phyloP scores from a whole-genome alignment of 2,797 vertebrate genomes.

The Artibeus lituratus region DNA sequence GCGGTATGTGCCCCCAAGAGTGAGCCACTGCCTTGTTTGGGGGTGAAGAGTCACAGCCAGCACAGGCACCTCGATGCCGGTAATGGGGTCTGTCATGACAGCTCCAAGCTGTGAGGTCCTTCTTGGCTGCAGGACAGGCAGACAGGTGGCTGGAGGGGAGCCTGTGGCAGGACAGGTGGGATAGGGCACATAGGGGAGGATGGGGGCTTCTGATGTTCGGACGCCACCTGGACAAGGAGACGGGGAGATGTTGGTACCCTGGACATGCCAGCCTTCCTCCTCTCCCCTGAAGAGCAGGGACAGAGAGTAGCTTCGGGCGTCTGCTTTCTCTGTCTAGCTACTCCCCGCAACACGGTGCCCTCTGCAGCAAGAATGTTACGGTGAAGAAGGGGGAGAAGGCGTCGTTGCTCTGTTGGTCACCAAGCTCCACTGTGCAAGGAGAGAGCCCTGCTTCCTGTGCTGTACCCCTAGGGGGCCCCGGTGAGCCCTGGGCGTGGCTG shows the following conservation, averaged over 20 bases:
- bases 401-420: not conserved
- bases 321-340: not conserved
- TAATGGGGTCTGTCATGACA: slow-evolving; percentile 88
- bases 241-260: not conserved
- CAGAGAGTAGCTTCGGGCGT: not conserved
- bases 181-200: slow-evolving; percentile 89
- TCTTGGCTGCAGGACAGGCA: slow-evolving; percentile 83
- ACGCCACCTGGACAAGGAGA: slow-evolving; percentile 77
- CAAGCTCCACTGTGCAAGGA: not conserved
- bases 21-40: slow-evolving; percentile 85
- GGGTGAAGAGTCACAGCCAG: slow-evolving; percentile 92
- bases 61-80: slow-evolving; percentile 89
- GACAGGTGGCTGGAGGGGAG: slow-evolving; percentile 76
- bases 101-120: slow-evolving; percentile 85
- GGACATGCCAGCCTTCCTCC: not conserved
- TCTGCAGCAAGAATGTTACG: not conserved
- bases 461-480: not conserved
- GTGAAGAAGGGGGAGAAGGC: not conserved
- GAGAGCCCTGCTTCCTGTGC: not conserved
- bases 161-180: slow-evolving; percentile 82
- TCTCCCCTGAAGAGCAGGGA: not conserved
- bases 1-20: slow-evolving; percentile 86
- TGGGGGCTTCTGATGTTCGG: slow-evolving; percentile 82
- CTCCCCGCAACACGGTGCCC: fast-evolving
- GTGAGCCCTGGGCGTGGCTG: not conserved